phyloP scores from a whole-genome alignment of 1,140 invertebrate species.

The Neodiprion lecontei region DNA sequence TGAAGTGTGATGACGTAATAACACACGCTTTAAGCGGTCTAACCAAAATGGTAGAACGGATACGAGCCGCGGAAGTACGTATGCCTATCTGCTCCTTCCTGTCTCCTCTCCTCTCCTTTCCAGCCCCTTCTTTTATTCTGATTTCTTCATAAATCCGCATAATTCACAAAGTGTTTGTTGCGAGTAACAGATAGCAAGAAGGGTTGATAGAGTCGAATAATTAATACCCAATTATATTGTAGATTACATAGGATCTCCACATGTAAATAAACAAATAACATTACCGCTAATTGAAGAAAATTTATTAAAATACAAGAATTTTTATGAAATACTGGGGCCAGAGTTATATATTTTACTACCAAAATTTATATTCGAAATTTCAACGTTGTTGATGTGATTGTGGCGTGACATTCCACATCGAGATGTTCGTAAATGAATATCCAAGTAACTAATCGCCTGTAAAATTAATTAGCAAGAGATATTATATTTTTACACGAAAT shows the following conservation, averaged over 20 bases:
- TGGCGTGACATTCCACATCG: constrained; percentile 59
- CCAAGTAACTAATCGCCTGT: constrained; percentile 34
- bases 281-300: constrained; percentile 18
- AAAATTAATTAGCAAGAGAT: constrained; percentile 5
- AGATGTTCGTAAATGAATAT: constrained; percentile 32
- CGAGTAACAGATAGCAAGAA: not conserved
- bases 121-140: not conserved
- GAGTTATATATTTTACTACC: constrained; percentile 61
- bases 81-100: not conserved
- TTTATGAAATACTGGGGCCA: constrained; percentile 58
- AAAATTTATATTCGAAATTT: constrained; percentile 63
- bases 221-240: not conserved
- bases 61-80: no score
- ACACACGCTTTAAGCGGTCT: no score
- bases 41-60: not conserved
- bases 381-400: constrained; percentile 56
- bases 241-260: not conserved
- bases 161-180: not conserved
- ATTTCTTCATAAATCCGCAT: not conserved
- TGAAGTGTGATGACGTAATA: constrained; percentile 8
- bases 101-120: not conserved
- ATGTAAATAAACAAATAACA: not conserved
- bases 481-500: constrained; percentile 32
- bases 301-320: constrained; percentile 40
- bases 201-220: not conserved